Evolutionary conservation across 2,113 vertebrate genomes (phyloP).

Genomic region (Indri indri): DNA sequence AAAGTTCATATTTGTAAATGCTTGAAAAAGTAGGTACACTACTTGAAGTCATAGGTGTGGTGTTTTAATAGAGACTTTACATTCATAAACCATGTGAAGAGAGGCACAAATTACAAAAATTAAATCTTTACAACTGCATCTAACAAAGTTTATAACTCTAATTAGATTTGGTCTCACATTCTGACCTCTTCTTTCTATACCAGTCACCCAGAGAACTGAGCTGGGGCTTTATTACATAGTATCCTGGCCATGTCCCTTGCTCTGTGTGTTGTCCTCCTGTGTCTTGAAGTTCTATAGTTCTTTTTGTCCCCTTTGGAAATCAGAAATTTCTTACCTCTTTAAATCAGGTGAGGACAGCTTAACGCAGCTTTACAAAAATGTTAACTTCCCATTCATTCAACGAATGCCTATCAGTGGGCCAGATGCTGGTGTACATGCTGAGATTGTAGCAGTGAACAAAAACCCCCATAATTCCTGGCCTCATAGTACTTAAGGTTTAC

Average conservation of each 20-base stretch:
- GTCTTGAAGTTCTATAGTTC: not conserved
- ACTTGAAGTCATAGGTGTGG: not conserved
- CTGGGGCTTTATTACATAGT: not conserved
- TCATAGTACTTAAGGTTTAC: not conserved
- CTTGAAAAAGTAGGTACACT: not conserved
- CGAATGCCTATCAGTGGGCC: not conserved
- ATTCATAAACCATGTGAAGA: not conserved
- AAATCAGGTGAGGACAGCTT: not conserved
- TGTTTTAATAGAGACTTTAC: not conserved
- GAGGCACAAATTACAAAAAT: not conserved
- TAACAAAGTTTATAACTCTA: not conserved
- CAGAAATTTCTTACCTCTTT: not conserved
- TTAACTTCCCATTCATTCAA: not conserved
- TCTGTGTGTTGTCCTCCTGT: not conserved
- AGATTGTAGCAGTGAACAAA: not conserved
- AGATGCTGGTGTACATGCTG: not conserved
- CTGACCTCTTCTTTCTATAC: not conserved
- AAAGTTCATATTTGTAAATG: not conserved
- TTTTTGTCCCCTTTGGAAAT: constrained; percentile 20
- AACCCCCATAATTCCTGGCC: not conserved
- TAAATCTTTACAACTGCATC: not conserved
- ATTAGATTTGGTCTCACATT: not conserved
- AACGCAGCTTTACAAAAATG: not conserved
- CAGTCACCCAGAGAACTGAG: not conserved
- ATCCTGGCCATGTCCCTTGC: not conserved